Percentiles rank a stretch among this genome's conserved stretches.
phyloP scores from a whole-genome alignment of 2,113 vertebrate species.

The Thermophis baileyi region DNA sequence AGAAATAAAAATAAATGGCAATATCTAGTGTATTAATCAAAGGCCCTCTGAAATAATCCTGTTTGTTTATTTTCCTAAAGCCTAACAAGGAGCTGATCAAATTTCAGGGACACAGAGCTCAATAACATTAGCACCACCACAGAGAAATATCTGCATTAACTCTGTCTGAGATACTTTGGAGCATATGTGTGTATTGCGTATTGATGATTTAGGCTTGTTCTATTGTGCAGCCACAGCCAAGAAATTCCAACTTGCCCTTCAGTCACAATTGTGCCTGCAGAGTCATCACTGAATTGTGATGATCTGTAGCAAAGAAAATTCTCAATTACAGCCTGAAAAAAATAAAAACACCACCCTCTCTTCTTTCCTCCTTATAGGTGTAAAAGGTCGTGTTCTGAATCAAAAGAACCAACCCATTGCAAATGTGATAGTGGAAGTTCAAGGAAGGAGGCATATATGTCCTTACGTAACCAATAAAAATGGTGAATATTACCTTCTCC shows the following conservation, averaged over 20 bases:
- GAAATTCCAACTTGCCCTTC: background rate
- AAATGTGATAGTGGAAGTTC: constrained; percentile 80
- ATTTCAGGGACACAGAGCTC: background rate
- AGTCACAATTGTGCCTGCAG: background rate
- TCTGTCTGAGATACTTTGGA: background rate
- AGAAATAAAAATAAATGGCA: background rate
- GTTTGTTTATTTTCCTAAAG: background rate
- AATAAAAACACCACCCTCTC: background rate
- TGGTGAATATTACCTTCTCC: constrained; percentile 91
- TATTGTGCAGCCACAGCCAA: background rate
- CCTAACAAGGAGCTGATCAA: background rate
- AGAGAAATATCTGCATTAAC: background rate
- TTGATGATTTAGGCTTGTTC: background rate
- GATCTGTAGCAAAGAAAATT: background rate
- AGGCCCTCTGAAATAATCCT: background rate
- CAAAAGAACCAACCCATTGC: constrained; percentile 69
- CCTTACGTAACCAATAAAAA: constrained; percentile 81
- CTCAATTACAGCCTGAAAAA: background rate
- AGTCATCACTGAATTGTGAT: background rate
- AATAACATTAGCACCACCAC: background rate
- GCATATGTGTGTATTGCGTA: background rate
- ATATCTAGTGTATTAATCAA: background rate
- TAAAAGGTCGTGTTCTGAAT: constrained; percentile 89
- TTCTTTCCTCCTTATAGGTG: constrained; percentile 68
- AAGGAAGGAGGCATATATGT: constrained; percentile 78